Evolutionary conservation across 2,888 invertebrate genomes (phyloP), one percentile per base, ranked within the genome.

Genomic region (Perdita meconis): DNA sequence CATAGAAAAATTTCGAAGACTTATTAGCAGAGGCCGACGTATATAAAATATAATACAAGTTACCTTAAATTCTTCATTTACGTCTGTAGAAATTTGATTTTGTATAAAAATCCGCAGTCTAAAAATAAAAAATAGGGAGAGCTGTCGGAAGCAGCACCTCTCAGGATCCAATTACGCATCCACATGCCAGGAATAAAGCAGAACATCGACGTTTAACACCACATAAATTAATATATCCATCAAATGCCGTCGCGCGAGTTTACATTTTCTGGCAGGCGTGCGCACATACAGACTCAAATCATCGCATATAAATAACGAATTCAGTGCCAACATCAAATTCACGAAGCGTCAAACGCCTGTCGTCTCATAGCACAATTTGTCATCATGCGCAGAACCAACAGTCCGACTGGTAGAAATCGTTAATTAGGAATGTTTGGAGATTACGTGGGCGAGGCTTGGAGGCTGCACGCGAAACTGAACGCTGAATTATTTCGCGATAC

Each of bases 381-480:
- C 40, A 64, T 30, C 10, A 12, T n/a, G 55, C 65, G 19, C 16
- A 12, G 34, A 16, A 26, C 19, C 36, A 50, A 26, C 40, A 34
- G 56, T 44, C 12, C 12, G 69, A 19, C n/a, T 30, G 38, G 26
- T 24, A 51, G 59, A 40, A 42, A 51, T 68, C 34, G 16, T 47
- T 56, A 47, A 56, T 47, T 56, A 44, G 24, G 26, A 12, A 38
- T 64, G 55, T 63, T 70, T 64, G 44, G 26, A 26, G 16, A 55
- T 47, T 53, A 60, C n/a, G 34, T n/a, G 24, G 22, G 22, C n/a
- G 34, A 57, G 34, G 38, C 53, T 53, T 34, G 22, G 16, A 40
- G 19, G 19, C 36, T 66, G 57, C 44, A 66, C 26, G 34, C 34
- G n/a, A 19, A 42, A 16, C 24, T 42, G 34, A 68, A 60, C 8